phyloP scores from a whole-genome alignment of 2,797 vertebrate species.

The Alectoris magna region DNA sequence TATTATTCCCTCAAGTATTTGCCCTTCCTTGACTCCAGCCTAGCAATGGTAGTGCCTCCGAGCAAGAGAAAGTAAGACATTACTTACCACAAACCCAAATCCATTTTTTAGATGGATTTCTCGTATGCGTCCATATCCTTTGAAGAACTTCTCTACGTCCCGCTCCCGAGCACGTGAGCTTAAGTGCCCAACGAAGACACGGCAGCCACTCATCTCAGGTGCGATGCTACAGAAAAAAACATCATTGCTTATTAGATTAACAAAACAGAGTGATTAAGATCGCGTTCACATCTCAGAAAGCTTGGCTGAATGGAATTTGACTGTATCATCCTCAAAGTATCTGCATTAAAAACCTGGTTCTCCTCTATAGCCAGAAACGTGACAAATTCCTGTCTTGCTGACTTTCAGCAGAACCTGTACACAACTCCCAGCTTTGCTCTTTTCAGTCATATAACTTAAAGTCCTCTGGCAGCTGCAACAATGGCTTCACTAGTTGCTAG shows the following conservation, averaged over 20 bases:
- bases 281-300: neutral
- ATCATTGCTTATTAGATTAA: constrained; percentile 11
- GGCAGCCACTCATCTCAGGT: constrained; percentile 88
- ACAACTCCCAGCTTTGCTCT: neutral
- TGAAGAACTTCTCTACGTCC: constrained; percentile 96
- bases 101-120: constrained; percentile 95
- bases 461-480: neutral
- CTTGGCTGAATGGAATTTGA: neutral
- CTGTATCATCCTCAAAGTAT: neutral
- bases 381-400: neutral
- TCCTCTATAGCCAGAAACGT: neutral
- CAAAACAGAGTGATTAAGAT: neutral
- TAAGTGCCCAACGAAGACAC: constrained; percentile 92
- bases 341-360: neutral
- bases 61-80: neutral
- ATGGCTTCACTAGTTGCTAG: neutral
- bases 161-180: constrained; percentile 92
- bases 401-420: neutral
- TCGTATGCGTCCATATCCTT: constrained; percentile 92
- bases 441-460: neutral
- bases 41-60: neutral
- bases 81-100: constrained; percentile 94
- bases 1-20: neutral
- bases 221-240: constrained; percentile 34
- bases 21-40: neutral